Percentiles rank a stretch among this genome's conserved stretches.
Evolutionary conservation across 2,797 vertebrate genomes (phyloP).

Genomic region (Neosilurus hyrtlii): DNA sequence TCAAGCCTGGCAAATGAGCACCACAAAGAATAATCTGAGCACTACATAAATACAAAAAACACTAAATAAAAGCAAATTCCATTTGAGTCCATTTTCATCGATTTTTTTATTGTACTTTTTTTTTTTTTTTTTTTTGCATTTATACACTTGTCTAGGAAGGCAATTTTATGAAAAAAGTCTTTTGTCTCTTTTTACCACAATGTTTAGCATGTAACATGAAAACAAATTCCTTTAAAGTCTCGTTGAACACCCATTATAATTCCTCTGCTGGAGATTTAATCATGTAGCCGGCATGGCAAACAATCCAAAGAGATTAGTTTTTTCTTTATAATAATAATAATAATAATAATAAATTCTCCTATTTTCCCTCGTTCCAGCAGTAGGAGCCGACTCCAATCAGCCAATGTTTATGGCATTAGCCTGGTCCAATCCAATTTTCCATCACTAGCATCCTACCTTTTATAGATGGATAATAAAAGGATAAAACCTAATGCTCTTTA

Average conservation of each 20-base stretch:
- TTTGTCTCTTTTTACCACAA: conserved; percentile 58
- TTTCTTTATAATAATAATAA: conserved; percentile 42
- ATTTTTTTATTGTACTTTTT: conserved; percentile 66
- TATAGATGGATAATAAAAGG: conserved; percentile 61
- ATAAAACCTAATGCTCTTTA: conserved; percentile 67
- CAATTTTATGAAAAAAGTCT: conserved; percentile 77
- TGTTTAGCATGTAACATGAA: not conserved
- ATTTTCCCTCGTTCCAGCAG: conserved; percentile 38
- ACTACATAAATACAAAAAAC: not conserved
- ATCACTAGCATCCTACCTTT: conserved; percentile 61
- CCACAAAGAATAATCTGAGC: not conserved
- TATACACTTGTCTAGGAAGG: not conserved
- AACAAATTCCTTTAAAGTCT: conserved; percentile 74
- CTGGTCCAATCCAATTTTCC: conserved; percentile 67
- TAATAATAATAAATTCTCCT: not conserved
- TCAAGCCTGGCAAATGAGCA: not conserved
- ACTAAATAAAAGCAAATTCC: not conserved
- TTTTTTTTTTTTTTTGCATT: conserved; percentile 59
- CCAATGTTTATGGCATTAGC: conserved; percentile 56
- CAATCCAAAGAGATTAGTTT: conserved; percentile 73
- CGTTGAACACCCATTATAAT: conserved; percentile 75
- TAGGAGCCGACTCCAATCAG: conserved; percentile 24
- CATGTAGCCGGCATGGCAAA: conserved; percentile 70
- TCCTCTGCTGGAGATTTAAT: conserved; percentile 70
- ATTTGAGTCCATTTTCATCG: conserved; percentile 20